Conservation (phyloP, 2,113 vertebrate species). For the Gallinago jamesoni region DNA sequence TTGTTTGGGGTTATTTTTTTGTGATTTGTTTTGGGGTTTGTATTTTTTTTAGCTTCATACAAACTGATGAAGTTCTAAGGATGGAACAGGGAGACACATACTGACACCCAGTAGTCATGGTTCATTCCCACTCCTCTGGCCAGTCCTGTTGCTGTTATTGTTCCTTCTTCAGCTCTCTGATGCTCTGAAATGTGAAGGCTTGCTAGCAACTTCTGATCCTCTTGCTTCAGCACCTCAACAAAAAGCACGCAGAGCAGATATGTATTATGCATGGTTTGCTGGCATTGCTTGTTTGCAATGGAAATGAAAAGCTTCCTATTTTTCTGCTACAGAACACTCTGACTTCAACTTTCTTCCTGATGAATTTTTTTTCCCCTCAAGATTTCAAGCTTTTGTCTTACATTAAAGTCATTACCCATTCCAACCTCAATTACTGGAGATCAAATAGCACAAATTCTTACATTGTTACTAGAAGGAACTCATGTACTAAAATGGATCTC, state of each 20-base stretch:
- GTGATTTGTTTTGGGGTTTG: too few species aligned
- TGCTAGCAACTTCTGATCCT: not conserved
- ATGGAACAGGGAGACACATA: not conserved
- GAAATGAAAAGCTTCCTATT: not conserved
- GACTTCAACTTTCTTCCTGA: not conserved
- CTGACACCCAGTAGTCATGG: not conserved
- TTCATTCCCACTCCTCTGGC: not conserved
- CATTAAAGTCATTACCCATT: not conserved
- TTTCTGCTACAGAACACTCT: not conserved
- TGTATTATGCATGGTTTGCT: not conserved
- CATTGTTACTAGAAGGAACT: too few species aligned
- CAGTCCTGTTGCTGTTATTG: not conserved
- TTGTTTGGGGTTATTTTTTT: too few species aligned
- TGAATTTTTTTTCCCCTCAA: not conserved
- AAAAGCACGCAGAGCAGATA: not conserved
- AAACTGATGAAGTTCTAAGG: not conserved
- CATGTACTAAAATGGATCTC: not conserved
- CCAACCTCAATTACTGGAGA: not conserved
- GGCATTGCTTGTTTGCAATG: not conserved
- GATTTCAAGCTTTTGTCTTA: not conserved
- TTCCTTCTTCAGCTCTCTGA: not conserved
- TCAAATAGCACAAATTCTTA: not conserved
- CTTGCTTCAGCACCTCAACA: not conserved
- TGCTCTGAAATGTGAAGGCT: not conserved
- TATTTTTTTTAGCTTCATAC: not conserved